Evolutionary conservation across 2,113 vertebrate genomes (phyloP).

Genomic region (Leuciscus idus): DNA sequence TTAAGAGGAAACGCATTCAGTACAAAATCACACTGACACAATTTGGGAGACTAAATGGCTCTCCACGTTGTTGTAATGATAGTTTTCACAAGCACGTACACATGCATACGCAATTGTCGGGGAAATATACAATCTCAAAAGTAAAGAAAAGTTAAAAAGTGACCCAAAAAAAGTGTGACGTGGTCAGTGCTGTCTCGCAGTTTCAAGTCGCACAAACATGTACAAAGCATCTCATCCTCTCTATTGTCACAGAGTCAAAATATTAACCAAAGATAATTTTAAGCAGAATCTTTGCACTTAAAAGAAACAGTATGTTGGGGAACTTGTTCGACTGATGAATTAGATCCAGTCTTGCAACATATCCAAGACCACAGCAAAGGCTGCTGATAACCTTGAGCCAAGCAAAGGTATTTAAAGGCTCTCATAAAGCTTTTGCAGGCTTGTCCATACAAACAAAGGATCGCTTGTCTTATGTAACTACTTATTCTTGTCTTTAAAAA

Average conservation of each 20-base stretch:
- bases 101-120: background rate
- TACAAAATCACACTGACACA: background rate
- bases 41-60: conserved; percentile 3
- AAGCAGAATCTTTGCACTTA: background rate
- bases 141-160: background rate
- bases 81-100: background rate
- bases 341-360: conserved; percentile 37
- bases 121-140: background rate
- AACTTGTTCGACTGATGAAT: conserved; percentile 4
- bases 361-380: background rate
- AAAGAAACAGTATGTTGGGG: conserved; percentile 4
- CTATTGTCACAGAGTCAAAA: background rate
- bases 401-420: conserved; percentile 26
- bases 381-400: conserved; percentile 2
- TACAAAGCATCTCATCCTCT: background rate
- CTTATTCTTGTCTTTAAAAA: background rate
- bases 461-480: background rate
- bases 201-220: background rate
- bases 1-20: conserved; percentile 15
- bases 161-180: background rate
- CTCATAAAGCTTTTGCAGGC: background rate
- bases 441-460: background rate
- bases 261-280: conserved; percentile 12
- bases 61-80: background rate
- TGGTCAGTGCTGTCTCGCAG: background rate